Percentiles rank a stretch among this genome's conserved stretches.
phyloP scores from a whole-genome alignment of 2,113 vertebrate species.

The Upupa epops region DNA sequence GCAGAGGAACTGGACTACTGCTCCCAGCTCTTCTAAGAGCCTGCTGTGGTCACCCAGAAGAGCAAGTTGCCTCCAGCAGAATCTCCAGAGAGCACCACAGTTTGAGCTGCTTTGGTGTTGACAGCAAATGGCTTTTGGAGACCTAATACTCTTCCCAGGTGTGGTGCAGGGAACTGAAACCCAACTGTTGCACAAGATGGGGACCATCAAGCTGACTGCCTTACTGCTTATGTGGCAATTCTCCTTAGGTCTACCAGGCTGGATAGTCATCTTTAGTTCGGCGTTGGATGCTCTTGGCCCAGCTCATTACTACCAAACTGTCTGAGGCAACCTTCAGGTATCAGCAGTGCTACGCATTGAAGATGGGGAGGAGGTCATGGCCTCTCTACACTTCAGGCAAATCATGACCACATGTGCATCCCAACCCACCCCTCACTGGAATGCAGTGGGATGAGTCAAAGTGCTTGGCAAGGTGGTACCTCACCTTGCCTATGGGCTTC shows the following conservation, averaged over 20 bases:
- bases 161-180: not conserved
- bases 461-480: not conserved
- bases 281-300: not conserved
- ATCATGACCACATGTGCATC: not conserved
- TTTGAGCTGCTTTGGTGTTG: not conserved
- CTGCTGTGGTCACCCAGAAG: not conserved
- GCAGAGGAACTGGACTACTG: not conserved
- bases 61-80: not conserved
- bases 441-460: not conserved
- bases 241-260: not conserved
- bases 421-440: not conserved
- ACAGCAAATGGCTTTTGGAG: not conserved
- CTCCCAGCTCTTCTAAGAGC: not conserved
- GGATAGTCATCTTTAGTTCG: not conserved
- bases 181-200: fast-evolving
- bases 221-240: not conserved
- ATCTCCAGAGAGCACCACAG: not conserved
- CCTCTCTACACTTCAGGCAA: not conserved
- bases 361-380: not conserved
- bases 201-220: not conserved
- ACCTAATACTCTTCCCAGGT: not conserved
- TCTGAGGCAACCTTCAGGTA: not conserved
- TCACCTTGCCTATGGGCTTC: not conserved
- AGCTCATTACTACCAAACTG: not conserved
- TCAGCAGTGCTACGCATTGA: not conserved